Conservation (phyloP, 2,888 invertebrate species). For the Hypolimnas misippus region DNA sequence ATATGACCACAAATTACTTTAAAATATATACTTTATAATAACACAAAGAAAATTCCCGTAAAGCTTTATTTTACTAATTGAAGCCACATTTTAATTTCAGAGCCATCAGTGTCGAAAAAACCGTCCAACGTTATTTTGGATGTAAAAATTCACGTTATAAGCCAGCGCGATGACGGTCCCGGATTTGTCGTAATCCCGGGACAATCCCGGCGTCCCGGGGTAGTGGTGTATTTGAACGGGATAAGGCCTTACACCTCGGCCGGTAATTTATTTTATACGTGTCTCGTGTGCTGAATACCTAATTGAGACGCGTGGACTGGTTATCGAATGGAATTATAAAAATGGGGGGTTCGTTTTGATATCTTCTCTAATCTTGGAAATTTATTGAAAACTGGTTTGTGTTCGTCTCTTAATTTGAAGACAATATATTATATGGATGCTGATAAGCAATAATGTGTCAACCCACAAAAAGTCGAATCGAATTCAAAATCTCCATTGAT, state of each 20-base stretch:
- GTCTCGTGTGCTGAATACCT: slow-evolving; percentile 43
- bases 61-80: slow-evolving; percentile 14
- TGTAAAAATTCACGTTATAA: slow-evolving; percentile 61
- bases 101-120: slow-evolving; percentile 29
- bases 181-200: slow-evolving; percentile 46
- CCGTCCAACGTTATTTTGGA: slow-evolving; percentile 52
- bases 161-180: slow-evolving; percentile 62
- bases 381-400: too few relatives aligned
- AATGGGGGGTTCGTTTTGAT: neutral
- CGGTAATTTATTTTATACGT: slow-evolving; percentile 47
- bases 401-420: too few relatives aligned
- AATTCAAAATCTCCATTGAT: too few relatives aligned
- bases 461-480: too few relatives aligned
- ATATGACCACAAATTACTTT: too few relatives aligned
- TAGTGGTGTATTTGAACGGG: slow-evolving; percentile 48
- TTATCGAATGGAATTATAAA: neutral
- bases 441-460: too few relatives aligned
- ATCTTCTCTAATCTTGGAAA: neutral
- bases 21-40: too few relatives aligned
- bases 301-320: slow-evolving; percentile 33
- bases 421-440: too few relatives aligned
- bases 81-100: slow-evolving; percentile 32
- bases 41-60: too few relatives aligned
- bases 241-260: slow-evolving; percentile 45
- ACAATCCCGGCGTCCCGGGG: slow-evolving; percentile 43